Base-by-base conservation (phyloP, 2,797 vertebrate genomes). In the Rhynchotus rufescens region DNA sequence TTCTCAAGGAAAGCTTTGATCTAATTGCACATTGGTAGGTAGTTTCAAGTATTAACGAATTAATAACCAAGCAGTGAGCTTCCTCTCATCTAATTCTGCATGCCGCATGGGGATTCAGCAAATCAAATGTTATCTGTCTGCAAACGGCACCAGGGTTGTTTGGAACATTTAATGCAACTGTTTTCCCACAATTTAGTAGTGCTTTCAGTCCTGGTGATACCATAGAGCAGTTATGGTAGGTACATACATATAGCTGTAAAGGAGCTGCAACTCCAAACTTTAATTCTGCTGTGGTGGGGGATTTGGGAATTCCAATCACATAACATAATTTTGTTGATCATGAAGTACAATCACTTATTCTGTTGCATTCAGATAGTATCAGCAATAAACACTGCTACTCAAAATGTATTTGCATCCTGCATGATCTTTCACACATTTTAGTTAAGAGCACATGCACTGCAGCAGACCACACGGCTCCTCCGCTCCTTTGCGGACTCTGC, bases 1-100 rank as follows among this genome's bases (percentile, higher is more conserved):
- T 95, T 74, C 89, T 86, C 89, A 92, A 76, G 88, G 77, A 92
- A 93, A 84, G 93, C 94, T 96, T 96, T 96, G 94, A 95, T 96
- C 94, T 96, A 74, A 81, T 64, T 32, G 62, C 88, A 92, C 84
- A 56, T 25, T 45, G 78, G 84, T 92, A 95, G 94, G 92, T 68
- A 88, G 86, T 80, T 89, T 76, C 14, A 23, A 90, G 89, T 49
- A 10, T 23, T 83, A 23, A 65, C 28, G 78, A 88, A 96, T 93
- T 96, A 94, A 93, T 79, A 93, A 88, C 69, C 81, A 86, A 66
- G 84, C 69, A 52, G 30, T 28, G 68, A 72, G 82, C 95, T 83
- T 92, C 49, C 80, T 69, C 82, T 75, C 0, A 0, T 51, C 68
- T 93, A 85, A 88, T 92, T 87, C 89, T 51, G 64, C 32, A 77